These are phyloP conservation scores for Ormyrus nitidulus DNA, from an alignment of 2,888 invertebrate species.

Conservation along the genomic window DNA sequence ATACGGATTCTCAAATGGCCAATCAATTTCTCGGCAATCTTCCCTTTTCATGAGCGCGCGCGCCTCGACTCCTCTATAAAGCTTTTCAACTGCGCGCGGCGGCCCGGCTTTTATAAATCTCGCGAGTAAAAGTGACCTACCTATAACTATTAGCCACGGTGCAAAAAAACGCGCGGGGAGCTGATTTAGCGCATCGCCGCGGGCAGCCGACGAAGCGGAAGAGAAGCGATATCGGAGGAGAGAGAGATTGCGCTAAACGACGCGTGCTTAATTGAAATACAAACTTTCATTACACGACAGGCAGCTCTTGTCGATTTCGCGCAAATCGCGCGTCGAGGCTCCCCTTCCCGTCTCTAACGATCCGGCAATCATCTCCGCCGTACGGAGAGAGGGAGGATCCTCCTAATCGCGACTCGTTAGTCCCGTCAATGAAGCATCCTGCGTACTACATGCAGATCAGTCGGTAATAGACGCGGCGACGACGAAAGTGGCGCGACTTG, in stretches of 20 bases:
- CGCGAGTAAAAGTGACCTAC: slow-evolving; percentile 1
- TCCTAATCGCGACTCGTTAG: slow-evolving; percentile 34
- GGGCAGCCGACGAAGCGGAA: slow-evolving; percentile 10
- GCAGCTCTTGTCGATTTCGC: not conserved
- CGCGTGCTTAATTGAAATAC: slow-evolving; percentile 33
- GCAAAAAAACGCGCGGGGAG: not conserved
- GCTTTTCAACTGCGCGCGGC: not conserved
- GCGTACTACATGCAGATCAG: no score
- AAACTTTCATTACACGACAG: slow-evolving; percentile 33
- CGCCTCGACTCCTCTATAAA: not conserved
- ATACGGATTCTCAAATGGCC: not conserved
- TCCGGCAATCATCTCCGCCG: no score
- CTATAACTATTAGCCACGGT: no score
- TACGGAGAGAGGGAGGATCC: not conserved
- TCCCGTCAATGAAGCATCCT: slow-evolving; percentile 19
- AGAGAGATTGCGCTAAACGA: not conserved
- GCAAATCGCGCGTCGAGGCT: slow-evolving; percentile 4
- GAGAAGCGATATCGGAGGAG: slow-evolving; percentile 5
- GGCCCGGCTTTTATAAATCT: no score
- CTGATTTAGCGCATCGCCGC: not conserved
- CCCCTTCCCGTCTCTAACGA: not conserved
- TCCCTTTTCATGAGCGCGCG: not conserved
- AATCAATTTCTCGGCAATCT: not conserved
- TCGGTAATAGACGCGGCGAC: not conserved
- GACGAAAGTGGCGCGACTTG: slow-evolving; percentile 9